phyloP scores from a whole-genome alignment of 2,113 vertebrate species.

The Aspidoscelis tigris region DNA sequence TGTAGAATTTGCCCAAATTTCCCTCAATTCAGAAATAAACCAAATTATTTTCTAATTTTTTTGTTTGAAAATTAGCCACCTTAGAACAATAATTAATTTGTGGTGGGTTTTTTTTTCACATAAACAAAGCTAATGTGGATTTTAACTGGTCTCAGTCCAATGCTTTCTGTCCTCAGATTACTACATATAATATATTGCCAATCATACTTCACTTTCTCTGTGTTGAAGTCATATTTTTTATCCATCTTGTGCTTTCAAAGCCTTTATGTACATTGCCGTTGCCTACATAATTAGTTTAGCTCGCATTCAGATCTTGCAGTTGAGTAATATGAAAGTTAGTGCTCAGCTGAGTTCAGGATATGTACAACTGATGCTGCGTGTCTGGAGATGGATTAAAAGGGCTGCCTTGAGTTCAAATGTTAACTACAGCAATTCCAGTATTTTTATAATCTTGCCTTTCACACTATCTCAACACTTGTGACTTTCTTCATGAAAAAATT shows the following conservation, averaged over 20 bases:
- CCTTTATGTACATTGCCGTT: background rate
- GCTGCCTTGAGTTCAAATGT: background rate
- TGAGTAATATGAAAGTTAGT: background rate
- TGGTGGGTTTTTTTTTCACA: background rate
- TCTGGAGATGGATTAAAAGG: background rate
- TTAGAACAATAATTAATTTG: background rate
- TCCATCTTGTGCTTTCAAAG: background rate
- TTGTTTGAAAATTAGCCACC: background rate
- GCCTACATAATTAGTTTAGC: background rate
- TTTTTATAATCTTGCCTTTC: background rate
- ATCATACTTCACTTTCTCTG: background rate
- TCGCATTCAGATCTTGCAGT: background rate
- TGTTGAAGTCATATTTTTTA: background rate
- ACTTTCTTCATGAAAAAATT: background rate
- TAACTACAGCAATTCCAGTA: background rate
- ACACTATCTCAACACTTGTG: background rate
- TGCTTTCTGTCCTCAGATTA: background rate
- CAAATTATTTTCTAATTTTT: background rate
- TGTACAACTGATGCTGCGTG: background rate
- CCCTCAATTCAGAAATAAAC: background rate
- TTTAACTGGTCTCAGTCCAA: background rate
- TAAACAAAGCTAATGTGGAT: background rate
- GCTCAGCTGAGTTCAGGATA: background rate
- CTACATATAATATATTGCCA: background rate
- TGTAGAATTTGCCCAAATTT: too few species aligned